Base-by-base conservation (phyloP, 2,113 vertebrate species). In the Lasiurus borealis region DNA sequence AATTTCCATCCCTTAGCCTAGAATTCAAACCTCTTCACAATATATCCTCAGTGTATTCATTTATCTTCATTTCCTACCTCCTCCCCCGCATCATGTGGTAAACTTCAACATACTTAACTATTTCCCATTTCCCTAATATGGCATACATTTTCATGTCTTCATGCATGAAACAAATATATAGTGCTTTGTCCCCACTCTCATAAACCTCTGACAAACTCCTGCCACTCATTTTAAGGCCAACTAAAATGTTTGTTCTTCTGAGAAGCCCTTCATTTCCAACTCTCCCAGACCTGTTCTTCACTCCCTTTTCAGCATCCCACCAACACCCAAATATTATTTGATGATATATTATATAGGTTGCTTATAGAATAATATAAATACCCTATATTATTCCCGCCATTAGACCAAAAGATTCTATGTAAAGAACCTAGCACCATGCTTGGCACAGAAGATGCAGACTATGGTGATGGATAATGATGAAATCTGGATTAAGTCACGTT, bases 321-420 rank as follows among this genome's bases (percentile, higher is more conserved):
- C 81, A 57, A 80, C 13, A 80, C 6, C 6, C 8, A 6, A 72
- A 31, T 57, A 44, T 84, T 88, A 82, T 69, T 40, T 88, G 31
- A 73, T 89, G 94, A 23, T 69, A 66, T 76, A 18, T 73, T 62
- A 18, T 54, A 29, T 82, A 12, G 64, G 52, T 88, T 96, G n/a
- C 27, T 78, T 96, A 12, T 77, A 50, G n/a, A 66, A 85, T 90
- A 72, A 93, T 84, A 69, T 84, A 82, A 73, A 64, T 96, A 36
- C 52, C 11, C 69, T 78, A 5, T 72, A 31, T 94, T 85, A 87
- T 92, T 81, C 85, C 11, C 48, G 29, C 62, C 57, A 27, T 71
- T 81, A 80, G 68, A 66, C 36, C 54, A 2, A 69, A 92, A 81
- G 3, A n/a, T 66, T 21, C 46, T 82, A 1, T 62, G 18, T 93